Base-by-base conservation (phyloP, 1,140 invertebrate genomes). In the Drosophila pseudoananassae region DNA sequence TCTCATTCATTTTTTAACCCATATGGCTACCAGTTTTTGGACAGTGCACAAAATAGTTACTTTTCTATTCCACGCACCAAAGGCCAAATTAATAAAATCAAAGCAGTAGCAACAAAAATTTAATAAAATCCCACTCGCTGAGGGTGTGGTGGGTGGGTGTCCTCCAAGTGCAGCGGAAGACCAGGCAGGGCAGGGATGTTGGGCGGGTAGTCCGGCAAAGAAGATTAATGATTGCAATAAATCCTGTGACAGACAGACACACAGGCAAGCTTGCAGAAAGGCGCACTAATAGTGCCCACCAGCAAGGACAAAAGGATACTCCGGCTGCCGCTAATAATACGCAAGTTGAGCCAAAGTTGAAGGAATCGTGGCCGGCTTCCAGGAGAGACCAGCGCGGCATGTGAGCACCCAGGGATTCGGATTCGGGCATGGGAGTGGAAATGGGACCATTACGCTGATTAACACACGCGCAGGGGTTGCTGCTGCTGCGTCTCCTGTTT, bases 151-250 rank as follows among this genome's bases (percentile, higher is more conserved):
- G 12, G 23, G 17, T 59, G 45, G 61, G 56, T 7, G 40, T 15
- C 17, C 43, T 14, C 45, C 54, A 51, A 74, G 40, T 55, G 57
- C 47, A 43, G 36, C 25, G 7, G 27, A 36, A 17, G 23, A 9
- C 20, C 20, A 27, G 58, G 17, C 31, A 23, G 60, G 58, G 17
- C 31, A 23, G 60, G 43, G 31, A 43, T 25, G 14, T 36, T 17
- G 40, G 20, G 36, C 50, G 45, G 52, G 40, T 20, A 52, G 50
- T 66, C 63, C 56, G 52, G 60, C 59, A 71, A 91, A 91, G 69
- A 91, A 91, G 90, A 91, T 91, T 91, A 91, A 91, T 91, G 90
- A 84, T 91, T 91, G 90, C 90, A 88, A 91, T 91, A 91, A 91
- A 91, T 91, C 90, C 90, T 82, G 79, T 71, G 85, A 82, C 85